Evolutionary conservation across 2,797 vertebrate species (phyloP), one percentile per base, ranked within the genome.

Genomic region (Glyptemys insculpta): DNA sequence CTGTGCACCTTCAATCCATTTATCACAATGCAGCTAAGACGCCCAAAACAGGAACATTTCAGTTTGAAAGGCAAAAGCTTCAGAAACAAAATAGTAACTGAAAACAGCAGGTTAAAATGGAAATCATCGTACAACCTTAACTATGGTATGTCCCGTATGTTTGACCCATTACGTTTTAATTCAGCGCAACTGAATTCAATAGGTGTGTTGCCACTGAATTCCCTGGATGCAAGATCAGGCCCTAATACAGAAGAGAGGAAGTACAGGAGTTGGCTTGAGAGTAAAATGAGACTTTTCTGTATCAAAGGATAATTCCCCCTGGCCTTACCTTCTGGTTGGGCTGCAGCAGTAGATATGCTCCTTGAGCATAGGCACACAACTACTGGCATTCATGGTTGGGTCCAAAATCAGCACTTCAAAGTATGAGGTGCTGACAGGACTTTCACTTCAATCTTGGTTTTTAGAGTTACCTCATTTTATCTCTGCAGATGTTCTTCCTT

Each of bases 341-440:
- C 83, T 95, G 88, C 74, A 0, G 0, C 68, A 90, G 91, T 0
- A 0, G 87, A 93, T 97, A 87, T 79, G 59, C 31, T 95, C 90
- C 92, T 88, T 81, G 79, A 96, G 92, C 92, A 96, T 93, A 94
- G 84, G 86, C 81, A 97, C 96, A 92, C 44, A 96, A 89, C 86
- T 92, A 87, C 2, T 91, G 86, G 86, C 83, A 93, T 92, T 95
- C 81, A 87, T 92, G 91, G 85, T 96, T 94, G 87, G 8, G 81
- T 96, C 95, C 95, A 92, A 97, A 84, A 97, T 96, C 95, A 96
- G 85, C 81, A 91, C 56, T 85, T 83, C 95, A 97, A 97, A 96
- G 97, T 53, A 92, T 23, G 88, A 91, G 91, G 81, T 31, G 68
- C 53, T 97, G 89, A 92, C 74, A 92, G 91, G 89, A 81, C 83